Evolutionary conservation across 2,888 invertebrate species (phyloP), one percentile per base, ranked within the genome.

Genomic region (Caradrina kadenii): DNA sequence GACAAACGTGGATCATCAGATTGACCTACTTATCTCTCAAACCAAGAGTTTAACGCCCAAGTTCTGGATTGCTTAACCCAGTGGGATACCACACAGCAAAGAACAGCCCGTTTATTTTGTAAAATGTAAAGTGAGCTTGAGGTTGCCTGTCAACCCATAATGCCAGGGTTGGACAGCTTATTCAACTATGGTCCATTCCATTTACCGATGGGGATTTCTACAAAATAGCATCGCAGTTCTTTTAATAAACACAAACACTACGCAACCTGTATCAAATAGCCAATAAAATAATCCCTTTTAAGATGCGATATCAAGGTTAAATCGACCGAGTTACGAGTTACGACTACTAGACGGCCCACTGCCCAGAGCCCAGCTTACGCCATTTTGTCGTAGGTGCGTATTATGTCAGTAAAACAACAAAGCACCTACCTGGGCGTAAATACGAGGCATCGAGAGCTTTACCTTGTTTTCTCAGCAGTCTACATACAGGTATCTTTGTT

Each of bases 201-300:
- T 26, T 26, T 26, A 26, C 26, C 5, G 26, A 26, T 26, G 26
- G 5, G 2, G 26, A 26, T 26, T 26, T 35, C 1, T 39, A 39
- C 1, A 39, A 11, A 39, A 39, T 11, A 39, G 11, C 39, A 39
- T 39, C 11, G 11, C 10, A 39, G 15, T 59, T 68, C n/a, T 42
- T 26, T 22, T 13, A 56, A 42, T 53, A 63, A 26, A 52, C 49
- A 64, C 26, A 31, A n/a, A n/a, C 26, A 45, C n/a, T 49, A 15
- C 19, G 31, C 56, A 61, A 61, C 45, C 35, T 7, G 39, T 48
- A 58, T 45, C 58, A 73, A 73, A 73, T 75, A 61, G 61, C 15
- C 61, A 73, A 54, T 66, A 79, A 76, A 39, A 39, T 39, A 39
- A 39, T 62, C 58, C 79, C 66, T 66, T 78, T 79, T 54, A 58